These are phyloP conservation scores for Parazoanthus atlanticus DNA, from an alignment of 92 coral and sea anemone genomes.

Conservation along the genomic window DNA sequence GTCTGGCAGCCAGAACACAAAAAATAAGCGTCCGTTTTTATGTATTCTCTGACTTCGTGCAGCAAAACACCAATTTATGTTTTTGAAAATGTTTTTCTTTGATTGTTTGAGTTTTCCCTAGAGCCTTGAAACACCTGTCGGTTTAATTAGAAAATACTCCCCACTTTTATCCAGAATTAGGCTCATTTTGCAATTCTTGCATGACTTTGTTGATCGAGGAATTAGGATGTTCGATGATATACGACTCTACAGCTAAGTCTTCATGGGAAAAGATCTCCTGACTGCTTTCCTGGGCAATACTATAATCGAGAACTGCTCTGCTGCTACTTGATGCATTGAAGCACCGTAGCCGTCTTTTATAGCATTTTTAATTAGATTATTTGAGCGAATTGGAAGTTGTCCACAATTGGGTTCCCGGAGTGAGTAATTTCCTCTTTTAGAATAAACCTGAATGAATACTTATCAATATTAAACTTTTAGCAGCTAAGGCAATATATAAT, in stretches of 20 bases:
- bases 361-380: background rate
- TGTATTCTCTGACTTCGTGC: background rate
- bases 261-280: background rate
- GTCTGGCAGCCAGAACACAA: too few relatives aligned
- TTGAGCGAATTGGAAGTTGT: background rate
- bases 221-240: too few relatives aligned
- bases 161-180: background rate
- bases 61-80: background rate
- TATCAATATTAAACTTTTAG: background rate
- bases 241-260: too few relatives aligned
- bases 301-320: background rate
- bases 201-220: background rate
- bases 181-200: background rate
- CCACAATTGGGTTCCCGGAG: background rate
- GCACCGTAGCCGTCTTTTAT: background rate
- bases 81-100: background rate
- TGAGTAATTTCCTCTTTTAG: background rate
- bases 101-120: background rate
- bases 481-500: background rate
- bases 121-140: background rate
- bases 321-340: background rate
- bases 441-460: background rate
- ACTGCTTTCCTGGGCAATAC: background rate
- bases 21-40: too few relatives aligned
- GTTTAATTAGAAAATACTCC: background rate